Evolutionary conservation across 30 jellyfish, hydroid and myxozoan genomes (phyloP).

Genomic region (Aurelia coerulea): DNA sequence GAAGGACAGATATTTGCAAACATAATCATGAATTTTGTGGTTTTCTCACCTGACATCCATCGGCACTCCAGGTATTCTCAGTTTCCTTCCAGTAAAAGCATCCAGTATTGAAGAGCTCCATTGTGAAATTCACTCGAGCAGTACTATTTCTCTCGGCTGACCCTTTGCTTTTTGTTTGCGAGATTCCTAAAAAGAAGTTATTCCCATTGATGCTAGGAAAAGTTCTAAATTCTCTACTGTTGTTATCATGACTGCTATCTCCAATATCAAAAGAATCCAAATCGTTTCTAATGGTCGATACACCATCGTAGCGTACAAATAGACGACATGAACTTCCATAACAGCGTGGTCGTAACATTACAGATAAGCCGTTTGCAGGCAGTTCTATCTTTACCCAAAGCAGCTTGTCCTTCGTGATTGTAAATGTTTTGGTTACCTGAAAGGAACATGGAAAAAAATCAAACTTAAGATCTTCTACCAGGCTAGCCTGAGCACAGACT

Average conservation of each 20-base stretch:
- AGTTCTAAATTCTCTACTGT: background rate
- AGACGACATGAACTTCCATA: slow-evolving; percentile 39
- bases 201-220: background rate
- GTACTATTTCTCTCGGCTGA: background rate
- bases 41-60: slow-evolving; percentile 71
- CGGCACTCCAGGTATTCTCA: slow-evolving; percentile 44
- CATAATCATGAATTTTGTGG: background rate
- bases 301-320: background rate
- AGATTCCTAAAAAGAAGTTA: slow-evolving; percentile 4
- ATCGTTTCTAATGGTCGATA: background rate
- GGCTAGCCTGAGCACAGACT: background rate
- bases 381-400: background rate
- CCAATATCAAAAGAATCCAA: background rate
- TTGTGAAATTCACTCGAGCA: slow-evolving; percentile 1
- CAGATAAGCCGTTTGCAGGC: slow-evolving; percentile 22
- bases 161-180: background rate
- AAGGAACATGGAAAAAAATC: background rate
- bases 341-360: slow-evolving; percentile 20
- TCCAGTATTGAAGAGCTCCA: slow-evolving; percentile 50
- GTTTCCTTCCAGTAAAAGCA: slow-evolving; percentile 72
- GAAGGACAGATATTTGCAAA: too few relatives aligned
- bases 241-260: slow-evolving; percentile 9
- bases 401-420: background rate
- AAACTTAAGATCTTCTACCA: background rate
- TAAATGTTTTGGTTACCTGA: background rate